These are phyloP conservation scores for Erpornis zantholeuca DNA, from an alignment of 2,113 vertebrate genomes.

Conservation along the genomic window DNA sequence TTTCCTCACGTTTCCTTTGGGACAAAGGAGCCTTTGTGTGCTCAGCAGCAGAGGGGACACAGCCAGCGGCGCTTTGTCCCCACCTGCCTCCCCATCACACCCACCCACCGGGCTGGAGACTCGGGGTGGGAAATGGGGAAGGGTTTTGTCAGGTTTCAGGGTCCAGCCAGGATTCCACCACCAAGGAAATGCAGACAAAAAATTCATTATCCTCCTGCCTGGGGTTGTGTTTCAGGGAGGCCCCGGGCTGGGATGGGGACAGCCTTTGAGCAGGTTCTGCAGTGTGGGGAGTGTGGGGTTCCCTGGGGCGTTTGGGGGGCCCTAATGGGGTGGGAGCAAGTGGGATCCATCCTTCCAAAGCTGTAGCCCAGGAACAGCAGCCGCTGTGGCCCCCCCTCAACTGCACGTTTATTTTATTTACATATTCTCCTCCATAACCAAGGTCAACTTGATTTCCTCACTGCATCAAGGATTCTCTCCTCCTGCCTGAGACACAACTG, in stretches of 20 bases:
- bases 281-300: background rate
- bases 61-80: background rate
- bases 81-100: background rate
- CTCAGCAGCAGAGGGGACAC: background rate
- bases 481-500: background rate
- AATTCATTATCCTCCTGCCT: background rate
- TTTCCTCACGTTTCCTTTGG: background rate
- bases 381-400: fast-evolving
- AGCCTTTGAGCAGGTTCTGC: background rate
- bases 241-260: background rate
- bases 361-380: background rate
- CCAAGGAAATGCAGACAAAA: background rate
- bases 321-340: background rate
- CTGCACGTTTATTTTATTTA: background rate
- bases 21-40: conserved; percentile 27
- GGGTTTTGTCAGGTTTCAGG: background rate
- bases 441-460: background rate
- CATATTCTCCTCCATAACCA: background rate
- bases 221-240: background rate
- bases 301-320: background rate
- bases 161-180: background rate
- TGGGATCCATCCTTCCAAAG: background rate
- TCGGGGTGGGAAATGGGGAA: background rate
- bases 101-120: fast-evolving
- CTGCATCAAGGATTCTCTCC: background rate